Evolutionary conservation across 1,140 invertebrate genomes (phyloP).

Genomic region (Eupristina koningsbergeri): DNA sequence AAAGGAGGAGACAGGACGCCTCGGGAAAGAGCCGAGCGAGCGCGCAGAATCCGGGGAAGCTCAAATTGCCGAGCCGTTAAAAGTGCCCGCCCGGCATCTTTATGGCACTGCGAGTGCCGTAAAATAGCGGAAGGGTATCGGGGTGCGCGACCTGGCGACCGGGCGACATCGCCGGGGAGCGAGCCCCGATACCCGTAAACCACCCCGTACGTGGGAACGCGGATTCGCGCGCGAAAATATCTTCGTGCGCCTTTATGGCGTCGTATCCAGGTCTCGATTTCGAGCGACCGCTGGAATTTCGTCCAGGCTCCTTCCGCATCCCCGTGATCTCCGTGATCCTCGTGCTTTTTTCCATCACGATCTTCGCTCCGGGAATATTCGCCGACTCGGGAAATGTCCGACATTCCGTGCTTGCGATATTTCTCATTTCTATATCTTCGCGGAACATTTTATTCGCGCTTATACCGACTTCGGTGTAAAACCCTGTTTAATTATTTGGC

Average conservation of each 20-base stretch:
- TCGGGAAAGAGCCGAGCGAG: not conserved
- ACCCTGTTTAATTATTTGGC: not conserved
- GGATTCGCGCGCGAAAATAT: not conserved
- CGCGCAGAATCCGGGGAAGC: conserved; percentile 13
- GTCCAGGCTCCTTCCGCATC: not conserved
- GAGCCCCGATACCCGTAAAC: not conserved
- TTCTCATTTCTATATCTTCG: not conserved
- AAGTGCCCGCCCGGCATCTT: conserved; percentile 24
- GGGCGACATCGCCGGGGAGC: not conserved
- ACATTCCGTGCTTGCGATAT: not conserved
- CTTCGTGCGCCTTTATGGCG: not conserved
- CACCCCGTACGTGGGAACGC: not conserved
- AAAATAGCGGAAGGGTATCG: conserved; percentile 37
- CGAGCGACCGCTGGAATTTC: not conserved
- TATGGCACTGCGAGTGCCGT: conserved; percentile 30
- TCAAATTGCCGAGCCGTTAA: conserved; percentile 44
- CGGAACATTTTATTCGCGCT: not conserved
- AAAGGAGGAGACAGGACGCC: not conserved
- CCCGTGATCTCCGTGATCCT: not conserved
- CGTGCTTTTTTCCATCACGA: not conserved
- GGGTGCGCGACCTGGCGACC: not conserved
- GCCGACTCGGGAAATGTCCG: not conserved
- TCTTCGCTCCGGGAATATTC: not conserved
- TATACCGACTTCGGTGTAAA: not conserved
- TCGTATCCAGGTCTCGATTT: conserved; percentile 9